A percentile compares a stretch with the other conserved stretches of the same genome.
phyloP scores from a whole-genome alignment of 64 coral and sea anemone genomes.

The Platygyra sinensis region DNA sequence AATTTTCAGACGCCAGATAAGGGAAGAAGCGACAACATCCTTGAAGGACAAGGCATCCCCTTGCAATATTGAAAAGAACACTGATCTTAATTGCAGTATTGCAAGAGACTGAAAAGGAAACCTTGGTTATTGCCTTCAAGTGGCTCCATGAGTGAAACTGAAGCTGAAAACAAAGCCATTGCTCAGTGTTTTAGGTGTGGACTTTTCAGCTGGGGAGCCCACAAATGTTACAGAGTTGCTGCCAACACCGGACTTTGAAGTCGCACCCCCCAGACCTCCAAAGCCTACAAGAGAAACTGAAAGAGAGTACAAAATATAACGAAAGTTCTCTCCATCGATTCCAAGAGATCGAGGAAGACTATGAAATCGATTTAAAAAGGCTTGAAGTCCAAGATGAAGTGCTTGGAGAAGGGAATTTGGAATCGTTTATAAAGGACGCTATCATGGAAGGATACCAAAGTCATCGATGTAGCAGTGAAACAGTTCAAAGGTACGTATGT shows the following conservation, averaged over 20 bases:
- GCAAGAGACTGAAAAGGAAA: no score
- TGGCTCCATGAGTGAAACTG: no score
- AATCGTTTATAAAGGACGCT: not conserved
- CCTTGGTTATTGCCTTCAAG: no score
- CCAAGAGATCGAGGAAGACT: conserved; percentile 13
- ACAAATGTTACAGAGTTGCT: no score
- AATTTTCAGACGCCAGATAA: not conserved
- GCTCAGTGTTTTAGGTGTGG: no score
- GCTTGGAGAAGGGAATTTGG: conserved; percentile 32
- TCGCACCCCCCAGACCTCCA: not conserved
- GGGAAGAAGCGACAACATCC: not conserved
- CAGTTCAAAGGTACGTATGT: conserved; percentile 13
- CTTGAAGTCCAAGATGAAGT: not conserved
- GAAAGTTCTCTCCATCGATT: not conserved
- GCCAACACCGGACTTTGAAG: no score
- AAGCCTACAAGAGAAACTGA: not conserved
- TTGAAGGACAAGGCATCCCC: no score
- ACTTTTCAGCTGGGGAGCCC: no score
- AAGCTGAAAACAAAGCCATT: no score
- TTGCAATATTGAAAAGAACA: no score
- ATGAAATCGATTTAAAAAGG: not conserved
- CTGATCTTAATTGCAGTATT: no score
- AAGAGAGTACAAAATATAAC: not conserved
- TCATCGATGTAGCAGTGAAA: conserved; percentile 15
- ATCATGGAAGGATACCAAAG: not conserved